Evolutionary conservation across 1,140 invertebrate genomes (phyloP), one percentile per base, ranked within the genome.

Genomic region (Euura saliciscinereae): DNA sequence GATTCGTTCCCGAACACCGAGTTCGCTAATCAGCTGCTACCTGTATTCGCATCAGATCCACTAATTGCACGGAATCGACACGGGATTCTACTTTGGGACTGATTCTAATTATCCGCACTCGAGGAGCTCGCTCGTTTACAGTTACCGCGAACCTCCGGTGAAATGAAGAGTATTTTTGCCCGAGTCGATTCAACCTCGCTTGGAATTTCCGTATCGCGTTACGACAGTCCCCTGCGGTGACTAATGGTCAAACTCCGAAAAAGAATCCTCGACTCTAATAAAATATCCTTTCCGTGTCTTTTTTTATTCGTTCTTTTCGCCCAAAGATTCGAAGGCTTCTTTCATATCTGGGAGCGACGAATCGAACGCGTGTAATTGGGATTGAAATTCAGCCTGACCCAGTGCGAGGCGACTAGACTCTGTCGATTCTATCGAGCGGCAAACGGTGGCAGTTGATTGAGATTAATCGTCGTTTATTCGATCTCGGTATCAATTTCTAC

Each of bases 161-260:
- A 59, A 59, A 59, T 59, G 51, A 59, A 59, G 13, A 59, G 51
- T 59, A 59, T 59, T 59, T 28, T 28, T n/a, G 51, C 51, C 51
- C 51, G 13, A 59, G 51, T 59, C 51, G 51, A 59, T 59, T 59
- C 51, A 59, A n/a, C 8, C 51, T 8, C 51, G 8, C 51, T 59
- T n/a, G 51, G 51, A 11, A 59, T 59, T 59, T 59, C 51, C 51
- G 51, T n/a, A 6, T 59, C 51, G 10, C 51, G 13, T 11, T 28
- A 59, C 51, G 13, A 59, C 51, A n/a, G 8, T 8, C 10, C 8
- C 13, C 51, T 11, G 13, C 5, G 2, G 28, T 28, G 28, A 28
- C 46, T 51, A n/a, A 59, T 59, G 3, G 13, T 3, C 51, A 1
- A 11, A 59, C 10, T 59, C 13, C 13, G 13, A 6, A 6, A 4